Percentiles rank a stretch among this genome's conserved stretches.
Evolutionary conservation across 2,888 invertebrate genomes (phyloP).

Genomic region (Stenurella melanura): DNA sequence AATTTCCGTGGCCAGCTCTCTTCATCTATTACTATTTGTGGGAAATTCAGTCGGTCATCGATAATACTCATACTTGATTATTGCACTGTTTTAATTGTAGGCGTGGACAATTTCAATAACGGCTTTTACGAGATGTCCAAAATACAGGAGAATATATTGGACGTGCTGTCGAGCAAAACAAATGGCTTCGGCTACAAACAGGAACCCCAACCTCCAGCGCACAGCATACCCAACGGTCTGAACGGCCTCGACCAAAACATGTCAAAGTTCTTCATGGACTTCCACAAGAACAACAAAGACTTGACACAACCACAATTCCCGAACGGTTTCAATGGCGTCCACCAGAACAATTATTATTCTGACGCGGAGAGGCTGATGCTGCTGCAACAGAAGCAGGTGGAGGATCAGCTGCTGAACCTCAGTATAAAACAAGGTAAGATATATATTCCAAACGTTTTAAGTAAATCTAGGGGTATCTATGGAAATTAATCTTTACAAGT

Average conservation of each 20-base stretch:
- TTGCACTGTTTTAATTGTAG: conserved; percentile 19
- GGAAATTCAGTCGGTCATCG: too few relatives aligned
- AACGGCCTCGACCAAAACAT: conserved; percentile 73
- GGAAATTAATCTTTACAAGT: too few relatives aligned
- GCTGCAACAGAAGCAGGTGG: conserved; percentile 69
- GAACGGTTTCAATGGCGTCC: conserved; percentile 61
- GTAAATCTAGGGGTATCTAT: too few relatives aligned
- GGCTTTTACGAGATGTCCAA: conserved; percentile 61
- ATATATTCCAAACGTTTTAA: too few relatives aligned
- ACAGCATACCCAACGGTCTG: conserved; percentile 59
- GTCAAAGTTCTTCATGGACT: conserved; percentile 84
- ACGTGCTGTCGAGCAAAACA: conserved; percentile 64
- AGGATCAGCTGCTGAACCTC: conserved; percentile 69
- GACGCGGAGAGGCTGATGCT: conserved; percentile 61
- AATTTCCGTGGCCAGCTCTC: too few relatives aligned
- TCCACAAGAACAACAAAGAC: conserved; percentile 76
- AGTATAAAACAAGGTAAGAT: conserved; percentile 63
- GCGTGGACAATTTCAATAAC: conserved; percentile 51
- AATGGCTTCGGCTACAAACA: conserved; percentile 55
- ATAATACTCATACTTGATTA: too few relatives aligned
- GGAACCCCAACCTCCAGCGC: conserved; percentile 41
- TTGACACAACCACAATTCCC: conserved; percentile 51
- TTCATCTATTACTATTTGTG: too few relatives aligned
- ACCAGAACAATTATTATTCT: conserved; percentile 58
- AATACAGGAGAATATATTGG: conserved; percentile 64